Conservation (phyloP, 2,113 vertebrate species). For the Apaloderma vittatum region DNA sequence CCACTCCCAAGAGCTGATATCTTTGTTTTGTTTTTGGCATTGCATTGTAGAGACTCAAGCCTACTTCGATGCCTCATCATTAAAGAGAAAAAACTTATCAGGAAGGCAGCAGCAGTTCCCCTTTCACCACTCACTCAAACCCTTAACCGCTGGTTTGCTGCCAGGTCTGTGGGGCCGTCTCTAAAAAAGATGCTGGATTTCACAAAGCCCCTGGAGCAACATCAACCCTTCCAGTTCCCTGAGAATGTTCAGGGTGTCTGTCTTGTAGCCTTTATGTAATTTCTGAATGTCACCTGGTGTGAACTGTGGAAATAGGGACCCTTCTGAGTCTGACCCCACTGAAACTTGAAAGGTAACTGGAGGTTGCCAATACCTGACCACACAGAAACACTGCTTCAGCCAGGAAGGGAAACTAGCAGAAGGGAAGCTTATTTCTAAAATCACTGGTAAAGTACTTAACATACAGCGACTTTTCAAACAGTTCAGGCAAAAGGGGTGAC, state of each 20-base stretch:
- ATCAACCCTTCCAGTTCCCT: background rate
- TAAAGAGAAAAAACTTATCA: background rate
- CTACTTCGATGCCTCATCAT: background rate
- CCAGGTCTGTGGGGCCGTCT: background rate
- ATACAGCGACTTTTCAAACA: background rate
- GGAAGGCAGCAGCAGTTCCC: background rate
- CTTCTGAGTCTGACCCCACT: background rate
- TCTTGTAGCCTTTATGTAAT: background rate
- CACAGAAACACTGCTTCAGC: background rate
- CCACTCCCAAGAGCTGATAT: background rate
- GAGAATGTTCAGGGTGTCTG: background rate
- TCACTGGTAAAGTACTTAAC: background rate
- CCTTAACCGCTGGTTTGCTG: rapidly evolving
- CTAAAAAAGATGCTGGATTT: background rate
- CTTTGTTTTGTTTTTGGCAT: background rate
- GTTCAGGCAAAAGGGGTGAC: background rate
- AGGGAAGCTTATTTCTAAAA: too few species aligned
- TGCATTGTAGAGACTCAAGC: background rate
- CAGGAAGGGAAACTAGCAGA: background rate
- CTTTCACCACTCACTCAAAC: background rate
- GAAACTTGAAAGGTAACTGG: background rate
- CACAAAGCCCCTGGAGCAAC: rapidly evolving
- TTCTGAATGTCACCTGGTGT: background rate
- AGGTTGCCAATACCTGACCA: background rate
- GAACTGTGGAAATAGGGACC: background rate